phyloP scores from a whole-genome alignment of 2,797 vertebrate species.

The Crenichthys baileyi region DNA sequence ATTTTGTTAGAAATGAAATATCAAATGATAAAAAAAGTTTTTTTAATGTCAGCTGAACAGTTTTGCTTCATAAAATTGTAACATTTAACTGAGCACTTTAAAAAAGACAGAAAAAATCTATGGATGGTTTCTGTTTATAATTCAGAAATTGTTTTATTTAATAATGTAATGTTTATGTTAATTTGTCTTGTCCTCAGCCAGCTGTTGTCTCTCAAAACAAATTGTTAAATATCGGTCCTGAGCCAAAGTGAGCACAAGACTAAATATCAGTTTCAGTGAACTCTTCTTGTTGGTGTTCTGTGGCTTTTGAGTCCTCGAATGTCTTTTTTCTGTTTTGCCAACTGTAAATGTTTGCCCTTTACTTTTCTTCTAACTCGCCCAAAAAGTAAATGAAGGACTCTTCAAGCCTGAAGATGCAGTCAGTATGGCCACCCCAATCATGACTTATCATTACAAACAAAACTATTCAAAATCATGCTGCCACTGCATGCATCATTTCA shows the following conservation, averaged over 20 bases:
- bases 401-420: slow-evolving; percentile 15
- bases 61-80: not conserved
- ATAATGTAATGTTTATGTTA: slow-evolving; percentile 36
- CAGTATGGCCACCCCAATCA: slow-evolving; percentile 28
- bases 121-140: not conserved
- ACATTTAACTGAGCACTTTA: not conserved
- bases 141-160: slow-evolving; percentile 13
- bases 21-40: not conserved
- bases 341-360: slow-evolving; percentile 21
- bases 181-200: slow-evolving; percentile 41
- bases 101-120: slow-evolving; percentile 2
- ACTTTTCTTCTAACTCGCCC: slow-evolving; percentile 1
- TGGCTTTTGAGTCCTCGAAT: slow-evolving; percentile 21
- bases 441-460: slow-evolving; percentile 47
- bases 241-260: slow-evolving; percentile 62
- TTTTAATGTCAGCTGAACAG: not conserved
- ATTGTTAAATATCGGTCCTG: slow-evolving; percentile 51
- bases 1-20: not conserved
- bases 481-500: slow-evolving; percentile 53
- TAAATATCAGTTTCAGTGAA: slow-evolving; percentile 54
- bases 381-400: slow-evolving; percentile 21
- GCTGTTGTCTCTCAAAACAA: slow-evolving; percentile 30
- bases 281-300: slow-evolving; percentile 47
- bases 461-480: slow-evolving; percentile 35
- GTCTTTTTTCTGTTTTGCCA: slow-evolving; percentile 8